Evolutionary conservation across 2,888 invertebrate species (phyloP), one percentile per base, ranked within the genome.

Genomic region (Tenthredo mesomela): DNA sequence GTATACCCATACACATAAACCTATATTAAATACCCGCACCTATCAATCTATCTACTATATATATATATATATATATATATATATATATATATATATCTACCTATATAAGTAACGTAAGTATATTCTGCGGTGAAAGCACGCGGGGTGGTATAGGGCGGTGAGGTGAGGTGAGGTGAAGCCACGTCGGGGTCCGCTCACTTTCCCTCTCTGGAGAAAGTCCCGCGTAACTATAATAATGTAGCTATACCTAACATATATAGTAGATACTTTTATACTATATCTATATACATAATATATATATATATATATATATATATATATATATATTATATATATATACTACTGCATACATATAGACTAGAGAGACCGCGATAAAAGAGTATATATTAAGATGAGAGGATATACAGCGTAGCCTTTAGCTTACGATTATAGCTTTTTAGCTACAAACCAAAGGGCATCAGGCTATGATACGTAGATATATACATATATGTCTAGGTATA

Each of bases 131-230:
- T 77, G 77, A 77, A 77, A 77, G 77, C 77, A 77, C 50, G 25
- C 77, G 71, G 25, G 71, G 37, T 71, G 86, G 82, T 84, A 77
- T 83, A 85, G 85, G 67, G 85, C 85, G 85, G 87, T 87, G 61
- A 61, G n/a, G 54, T 7, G 84, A 70, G 58, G 50, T 18, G 54
- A 61, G 50, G 21, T 58, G 29, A 61, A 61, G 58, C 71, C 71
- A 50, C 29, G 50, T 54, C 67, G 67, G 82, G 67, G 29, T 89
- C 92, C 92, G 91, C 92, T 93, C 91, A 93, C 93, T 93, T 93
- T 93, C 93, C 92, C 93, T 92, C 88, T 90, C 87, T 88, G 91
- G 93, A 92, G 93, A 93, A 93, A 93, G 93, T 93, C 90, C 88
- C 88, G 85, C 83, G 86, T 87, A 70, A 33, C 70, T 70, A 33